Evolutionary conservation across 2,113 vertebrate genomes (phyloP).

Genomic region (Nothocercus julius): DNA sequence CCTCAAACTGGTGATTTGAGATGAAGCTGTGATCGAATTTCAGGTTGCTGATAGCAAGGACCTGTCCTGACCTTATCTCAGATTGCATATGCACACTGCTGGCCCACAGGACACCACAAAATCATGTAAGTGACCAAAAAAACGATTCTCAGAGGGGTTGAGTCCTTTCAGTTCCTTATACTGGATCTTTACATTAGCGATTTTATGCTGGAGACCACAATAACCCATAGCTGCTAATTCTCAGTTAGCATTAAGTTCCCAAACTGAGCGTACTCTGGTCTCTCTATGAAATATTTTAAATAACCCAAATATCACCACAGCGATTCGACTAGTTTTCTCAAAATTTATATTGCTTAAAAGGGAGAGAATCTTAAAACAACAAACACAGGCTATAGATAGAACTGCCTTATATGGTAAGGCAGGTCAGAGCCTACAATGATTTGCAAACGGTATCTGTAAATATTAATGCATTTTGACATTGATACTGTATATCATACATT

Average conservation of each 20-base stretch:
- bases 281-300: background rate
- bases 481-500: slow-evolving; percentile 26
- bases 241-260: background rate
- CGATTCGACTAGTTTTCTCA: background rate
- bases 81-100: background rate
- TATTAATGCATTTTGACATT: slow-evolving; percentile 57
- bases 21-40: background rate
- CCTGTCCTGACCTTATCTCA: background rate
- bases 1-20: background rate
- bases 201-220: background rate
- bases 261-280: background rate
- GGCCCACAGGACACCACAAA: background rate
- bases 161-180: background rate
- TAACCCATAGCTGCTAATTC: background rate
- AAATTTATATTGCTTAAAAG: background rate
- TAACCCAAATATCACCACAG: background rate
- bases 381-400: background rate
- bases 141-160: background rate
- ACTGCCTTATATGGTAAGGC: background rate
- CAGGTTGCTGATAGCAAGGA: background rate
- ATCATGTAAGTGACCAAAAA: fast-evolving
- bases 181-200: background rate
- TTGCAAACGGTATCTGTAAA: slow-evolving; percentile 46
- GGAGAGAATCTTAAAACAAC: background rate
- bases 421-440: background rate